These are phyloP conservation scores for Varanus komodoensis DNA, from an alignment of 2,113 vertebrate genomes.

Conservation along the genomic window DNA sequence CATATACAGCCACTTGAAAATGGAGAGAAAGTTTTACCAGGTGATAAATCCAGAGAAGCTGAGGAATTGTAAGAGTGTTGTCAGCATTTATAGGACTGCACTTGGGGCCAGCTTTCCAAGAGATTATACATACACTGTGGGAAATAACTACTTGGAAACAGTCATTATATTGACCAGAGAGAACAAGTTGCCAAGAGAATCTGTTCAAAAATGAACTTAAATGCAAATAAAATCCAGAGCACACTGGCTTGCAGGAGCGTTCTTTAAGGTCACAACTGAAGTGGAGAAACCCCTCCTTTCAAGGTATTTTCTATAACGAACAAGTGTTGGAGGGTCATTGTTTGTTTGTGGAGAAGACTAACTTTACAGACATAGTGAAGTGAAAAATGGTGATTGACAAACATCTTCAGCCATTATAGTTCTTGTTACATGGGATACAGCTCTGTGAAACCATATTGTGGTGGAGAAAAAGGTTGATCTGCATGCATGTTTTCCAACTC, in stretches of 20 bases:
- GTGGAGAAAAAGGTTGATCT: not conserved
- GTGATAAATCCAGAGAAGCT: too few relatives aligned
- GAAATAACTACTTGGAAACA: too few relatives aligned
- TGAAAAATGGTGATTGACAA: slow-evolving; percentile 6
- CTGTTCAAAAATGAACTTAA: slow-evolving; percentile 80
- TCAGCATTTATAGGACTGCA: too few relatives aligned
- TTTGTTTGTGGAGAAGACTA: not conserved
- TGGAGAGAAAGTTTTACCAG: too few relatives aligned
- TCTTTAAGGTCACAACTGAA: slow-evolving; percentile 58
- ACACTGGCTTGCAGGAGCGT: slow-evolving; percentile 65
- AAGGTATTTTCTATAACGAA: slow-evolving; percentile 54
- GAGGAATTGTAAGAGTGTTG: too few relatives aligned
- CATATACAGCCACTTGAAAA: too few relatives aligned
- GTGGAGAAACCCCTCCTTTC: slow-evolving; percentile 69
- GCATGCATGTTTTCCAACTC: slow-evolving; percentile 1
- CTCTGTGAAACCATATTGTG: rapidly evolving
- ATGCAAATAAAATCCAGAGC: slow-evolving; percentile 75
- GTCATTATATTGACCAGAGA: too few relatives aligned
- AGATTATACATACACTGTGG: too few relatives aligned
- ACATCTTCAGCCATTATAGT: not conserved
- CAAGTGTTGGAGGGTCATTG: slow-evolving; percentile 1
- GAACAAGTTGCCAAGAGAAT: slow-evolving; percentile 47
- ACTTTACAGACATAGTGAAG: slow-evolving; percentile 40
- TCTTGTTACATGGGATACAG: rapidly evolving
- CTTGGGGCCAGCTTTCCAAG: too few relatives aligned